A percentile compares a stretch with the other conserved stretches of the same genome.
phyloP scores from a whole-genome alignment of 2,888 invertebrate genomes.

The Mechanitis mazaeus region DNA sequence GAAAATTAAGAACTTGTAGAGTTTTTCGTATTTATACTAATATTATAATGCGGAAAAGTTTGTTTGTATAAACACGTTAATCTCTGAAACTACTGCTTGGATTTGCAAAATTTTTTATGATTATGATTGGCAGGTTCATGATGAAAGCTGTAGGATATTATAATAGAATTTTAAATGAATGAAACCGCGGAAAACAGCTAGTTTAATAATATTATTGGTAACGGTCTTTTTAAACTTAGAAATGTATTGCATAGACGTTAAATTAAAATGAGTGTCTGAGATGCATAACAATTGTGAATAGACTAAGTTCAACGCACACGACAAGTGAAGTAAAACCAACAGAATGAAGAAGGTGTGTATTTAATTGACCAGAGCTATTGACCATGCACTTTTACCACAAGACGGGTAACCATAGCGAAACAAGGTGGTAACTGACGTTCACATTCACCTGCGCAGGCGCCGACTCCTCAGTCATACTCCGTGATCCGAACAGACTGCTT shows the following conservation, averaged over 20 bases:
- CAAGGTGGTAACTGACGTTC: constrained; percentile 66
- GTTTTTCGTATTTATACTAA: too few relatives aligned
- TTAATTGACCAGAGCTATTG: constrained; percentile 38
- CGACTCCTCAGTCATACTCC: constrained; percentile 61
- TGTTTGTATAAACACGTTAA: too few relatives aligned
- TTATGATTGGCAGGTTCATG: too few relatives aligned
- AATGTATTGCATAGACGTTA: constrained; percentile 32
- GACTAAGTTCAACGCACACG: constrained; percentile 71
- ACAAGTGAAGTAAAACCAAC: constrained; percentile 47
- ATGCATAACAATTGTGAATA: constrained; percentile 56
- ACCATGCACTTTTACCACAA: constrained; percentile 43
- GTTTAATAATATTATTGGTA: constrained; percentile 21
- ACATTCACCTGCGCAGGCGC: constrained; percentile 68
- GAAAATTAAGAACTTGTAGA: too few relatives aligned
- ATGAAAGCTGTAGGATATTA: too few relatives aligned
- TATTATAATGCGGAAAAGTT: too few relatives aligned
- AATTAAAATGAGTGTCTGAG: constrained; percentile 51
- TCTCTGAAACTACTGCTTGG: too few relatives aligned
- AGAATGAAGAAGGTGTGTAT: constrained; percentile 46
- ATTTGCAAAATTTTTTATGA: too few relatives aligned
- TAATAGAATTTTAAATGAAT: too few relatives aligned
- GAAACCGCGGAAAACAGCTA: too few relatives aligned
- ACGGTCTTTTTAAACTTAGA: constrained; percentile 25
- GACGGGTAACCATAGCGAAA: constrained; percentile 52
- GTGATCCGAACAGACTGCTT: constrained; percentile 48